Evolutionary conservation across 2,113 vertebrate species (phyloP).

Genomic region (Epinephelus moara): DNA sequence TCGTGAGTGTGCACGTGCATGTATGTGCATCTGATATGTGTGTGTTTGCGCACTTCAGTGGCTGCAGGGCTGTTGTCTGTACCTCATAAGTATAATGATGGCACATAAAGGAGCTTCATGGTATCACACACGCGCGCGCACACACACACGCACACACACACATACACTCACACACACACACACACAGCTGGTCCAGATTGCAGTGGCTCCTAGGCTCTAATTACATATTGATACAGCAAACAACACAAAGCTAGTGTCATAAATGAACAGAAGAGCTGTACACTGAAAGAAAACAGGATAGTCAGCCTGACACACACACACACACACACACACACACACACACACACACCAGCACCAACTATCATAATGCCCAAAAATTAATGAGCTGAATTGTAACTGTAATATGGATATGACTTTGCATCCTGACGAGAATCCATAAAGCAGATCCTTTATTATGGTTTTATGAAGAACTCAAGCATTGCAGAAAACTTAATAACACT

Average conservation of each 20-base stretch:
- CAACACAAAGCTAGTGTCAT: conserved; percentile 56
- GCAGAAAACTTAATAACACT: conserved; percentile 67
- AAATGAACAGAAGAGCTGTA: conserved; percentile 49
- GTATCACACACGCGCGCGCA: conserved; percentile 10
- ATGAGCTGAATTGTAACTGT: conserved; percentile 66
- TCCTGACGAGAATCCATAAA: conserved; percentile 67
- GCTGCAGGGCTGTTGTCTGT: conserved; percentile 71
- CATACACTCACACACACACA: conserved; percentile 29
- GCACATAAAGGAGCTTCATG: conserved; percentile 64
- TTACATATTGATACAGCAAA: conserved; percentile 75
- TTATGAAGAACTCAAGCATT: conserved; percentile 69
- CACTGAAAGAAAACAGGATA: conserved; percentile 11
- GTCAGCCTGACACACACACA: conserved; percentile 1
- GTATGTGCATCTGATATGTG: conserved; percentile 24
- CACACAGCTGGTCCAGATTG: conserved; percentile 44
- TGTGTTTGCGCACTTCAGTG: conserved; percentile 42
- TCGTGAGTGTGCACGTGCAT: background rate
- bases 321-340: conserved; percentile 16
- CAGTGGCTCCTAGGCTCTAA: conserved; percentile 63
- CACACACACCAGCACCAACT: conserved; percentile 28
- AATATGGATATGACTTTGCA: conserved; percentile 56
- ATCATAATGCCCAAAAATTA: conserved; percentile 63
- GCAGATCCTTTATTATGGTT: conserved; percentile 63
- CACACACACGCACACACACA: conserved; percentile 22
- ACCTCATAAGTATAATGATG: conserved; percentile 76